A percentile compares a stretch with the other conserved stretches of the same genome.
phyloP scores from a whole-genome alignment of 1,140 invertebrate genomes.

The Drosophila sp. region DNA sequence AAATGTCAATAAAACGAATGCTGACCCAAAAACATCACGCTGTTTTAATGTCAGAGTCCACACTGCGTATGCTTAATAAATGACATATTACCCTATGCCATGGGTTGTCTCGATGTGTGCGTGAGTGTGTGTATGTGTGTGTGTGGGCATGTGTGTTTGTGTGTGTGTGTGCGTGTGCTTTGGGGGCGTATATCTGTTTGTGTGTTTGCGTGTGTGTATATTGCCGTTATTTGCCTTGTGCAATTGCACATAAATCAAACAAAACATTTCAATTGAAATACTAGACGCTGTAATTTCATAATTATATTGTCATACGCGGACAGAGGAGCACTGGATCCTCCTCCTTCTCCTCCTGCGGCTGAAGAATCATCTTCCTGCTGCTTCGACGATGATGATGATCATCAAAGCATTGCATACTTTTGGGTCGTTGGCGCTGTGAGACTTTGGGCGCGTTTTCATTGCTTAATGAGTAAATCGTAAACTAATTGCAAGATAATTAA shows the following conservation, averaged over 20 bases:
- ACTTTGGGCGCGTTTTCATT: constrained; percentile 38
- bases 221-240: constrained; percentile 58
- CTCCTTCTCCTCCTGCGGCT: not conserved
- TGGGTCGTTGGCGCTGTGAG: constrained; percentile 26
- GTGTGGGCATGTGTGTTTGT: constrained; percentile 38
- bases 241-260: constrained; percentile 81
- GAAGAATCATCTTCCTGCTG: not conserved
- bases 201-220: not conserved
- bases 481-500: constrained; percentile 83
- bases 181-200: constrained; percentile 16
- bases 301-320: constrained; percentile 72
- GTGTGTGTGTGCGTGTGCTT: constrained; percentile 30
- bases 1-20: constrained; percentile 73
- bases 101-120: not conserved
- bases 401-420: constrained; percentile 49
- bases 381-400: constrained; percentile 18
- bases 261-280: constrained; percentile 81
- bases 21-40: constrained; percentile 51
- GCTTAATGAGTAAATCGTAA: constrained; percentile 82
- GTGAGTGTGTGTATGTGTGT: constrained; percentile 25
- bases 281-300: constrained; percentile 75
- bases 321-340: not conserved
- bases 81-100: constrained; percentile 57
- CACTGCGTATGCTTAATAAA: constrained; percentile 70
- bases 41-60: constrained; percentile 68